Evolutionary conservation across 2,113 vertebrate species (phyloP).

Genomic region (Bambusicola thoracicus): DNA sequence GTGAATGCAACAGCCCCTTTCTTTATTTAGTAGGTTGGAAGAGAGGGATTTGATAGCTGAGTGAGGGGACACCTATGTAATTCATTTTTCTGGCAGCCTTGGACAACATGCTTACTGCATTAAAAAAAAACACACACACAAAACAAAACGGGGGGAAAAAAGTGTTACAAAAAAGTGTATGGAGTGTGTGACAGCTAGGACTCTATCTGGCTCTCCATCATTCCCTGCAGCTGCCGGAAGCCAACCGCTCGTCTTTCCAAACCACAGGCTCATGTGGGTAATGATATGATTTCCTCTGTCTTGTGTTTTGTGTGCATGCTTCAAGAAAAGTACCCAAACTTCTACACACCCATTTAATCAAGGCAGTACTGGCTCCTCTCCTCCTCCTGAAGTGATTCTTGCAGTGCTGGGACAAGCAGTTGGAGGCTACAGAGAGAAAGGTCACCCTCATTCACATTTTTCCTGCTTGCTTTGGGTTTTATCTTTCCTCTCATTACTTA

Average conservation of each 20-base stretch:
- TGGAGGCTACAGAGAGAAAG: not conserved
- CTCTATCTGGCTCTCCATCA: conserved; percentile 67
- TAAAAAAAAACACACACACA: not conserved
- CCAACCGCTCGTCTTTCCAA: conserved; percentile 73
- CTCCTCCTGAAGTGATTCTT: conserved; percentile 16
- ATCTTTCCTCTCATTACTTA: not conserved
- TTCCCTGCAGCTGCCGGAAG: conserved; percentile 79
- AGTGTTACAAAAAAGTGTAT: not conserved
- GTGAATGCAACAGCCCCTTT: not conserved
- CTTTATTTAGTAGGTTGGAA: conserved; percentile 11
- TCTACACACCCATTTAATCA: not conserved
- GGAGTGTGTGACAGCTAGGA: conserved; percentile 30
- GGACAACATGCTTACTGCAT: not conserved
- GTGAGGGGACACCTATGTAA: conserved; percentile 18
- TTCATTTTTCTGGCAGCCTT: conserved; percentile 17
- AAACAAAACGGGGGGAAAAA: not conserved
- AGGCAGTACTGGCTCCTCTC: not conserved
- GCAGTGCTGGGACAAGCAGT: not conserved
- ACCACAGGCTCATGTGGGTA: conserved; percentile 71
- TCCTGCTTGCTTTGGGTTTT: not conserved
- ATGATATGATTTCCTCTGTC: conserved; percentile 62
- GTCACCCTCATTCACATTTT: not conserved
- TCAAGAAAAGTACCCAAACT: conserved; percentile 25
- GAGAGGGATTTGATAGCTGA: conserved; percentile 43
- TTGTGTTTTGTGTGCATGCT: conserved; percentile 21